Evolutionary conservation across 2,888 invertebrate genomes (phyloP).

Genomic region (Polyploca ridens): DNA sequence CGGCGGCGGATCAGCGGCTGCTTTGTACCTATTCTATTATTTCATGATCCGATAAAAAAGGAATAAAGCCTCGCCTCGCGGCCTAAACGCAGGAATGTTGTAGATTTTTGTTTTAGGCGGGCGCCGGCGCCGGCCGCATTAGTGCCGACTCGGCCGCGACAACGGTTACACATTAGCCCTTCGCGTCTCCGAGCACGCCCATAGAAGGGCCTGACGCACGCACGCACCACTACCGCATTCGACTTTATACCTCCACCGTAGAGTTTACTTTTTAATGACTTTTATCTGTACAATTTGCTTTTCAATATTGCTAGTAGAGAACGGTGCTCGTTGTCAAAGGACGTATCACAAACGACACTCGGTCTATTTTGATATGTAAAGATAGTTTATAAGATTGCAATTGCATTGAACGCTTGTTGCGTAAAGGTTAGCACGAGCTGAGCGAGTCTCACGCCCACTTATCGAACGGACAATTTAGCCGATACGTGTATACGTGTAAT

Average conservation of each 20-base stretch:
- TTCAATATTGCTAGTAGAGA: slow-evolving; percentile 17
- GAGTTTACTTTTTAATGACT: slow-evolving; percentile 16
- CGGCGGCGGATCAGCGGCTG: slow-evolving; percentile 62
- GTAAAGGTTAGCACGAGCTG: slow-evolving; percentile 18
- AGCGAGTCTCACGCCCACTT: slow-evolving; percentile 71
- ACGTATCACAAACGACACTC: slow-evolving; percentile 22
- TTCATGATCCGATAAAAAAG: slow-evolving; percentile 79
- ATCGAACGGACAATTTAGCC: slow-evolving; percentile 73
- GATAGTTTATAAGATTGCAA: slow-evolving; percentile 14
- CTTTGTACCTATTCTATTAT: slow-evolving; percentile 77
- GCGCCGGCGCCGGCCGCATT: slow-evolving; percentile 83
- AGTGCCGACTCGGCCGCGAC: slow-evolving; percentile 63
- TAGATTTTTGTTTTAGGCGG: slow-evolving; percentile 74
- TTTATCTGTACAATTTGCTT: slow-evolving; percentile 17
- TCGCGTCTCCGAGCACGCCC: slow-evolving; percentile 50
- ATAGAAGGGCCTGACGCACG: slow-evolving; percentile 14
- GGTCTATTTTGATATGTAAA: slow-evolving; percentile 12
- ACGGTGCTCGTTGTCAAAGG: slow-evolving; percentile 19
- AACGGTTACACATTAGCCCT: slow-evolving; percentile 73
- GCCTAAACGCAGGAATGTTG: slow-evolving; percentile 79
- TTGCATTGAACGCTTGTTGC: slow-evolving; percentile 15
- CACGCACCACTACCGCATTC: background rate
- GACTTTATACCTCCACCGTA: slow-evolving; percentile 14
- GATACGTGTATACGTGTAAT: slow-evolving; percentile 70
- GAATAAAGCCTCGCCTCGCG: slow-evolving; percentile 69